These are phyloP conservation scores for rat (Rattus norvegicus) DNA, from an alignment of 2,113 vertebrate genomes.

Conservation along the genomic window GRCr8 NC_086020.1:133876501-133877000, in stretches of 20 bases:
- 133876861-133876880: neutral
- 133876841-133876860: neutral
- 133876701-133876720: neutral
- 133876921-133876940: neutral
- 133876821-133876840: neutral
- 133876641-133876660: neutral
- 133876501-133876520: neutral
- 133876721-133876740: neutral
- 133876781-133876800: neutral
- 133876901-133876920: neutral
- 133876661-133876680: neutral
- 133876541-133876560: neutral
- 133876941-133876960: neutral
- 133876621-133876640: neutral
- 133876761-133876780: neutral
- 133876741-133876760: neutral
- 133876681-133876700: neutral
- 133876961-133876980: neutral
- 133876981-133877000: neutral
- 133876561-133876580: neutral
- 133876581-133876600: neutral
- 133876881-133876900: neutral
- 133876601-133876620: neutral
- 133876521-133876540: rapidly evolving
- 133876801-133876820: neutral